Base-by-base conservation (phyloP, 1,140 invertebrate genomes). In the Gryon sp. region DNA sequence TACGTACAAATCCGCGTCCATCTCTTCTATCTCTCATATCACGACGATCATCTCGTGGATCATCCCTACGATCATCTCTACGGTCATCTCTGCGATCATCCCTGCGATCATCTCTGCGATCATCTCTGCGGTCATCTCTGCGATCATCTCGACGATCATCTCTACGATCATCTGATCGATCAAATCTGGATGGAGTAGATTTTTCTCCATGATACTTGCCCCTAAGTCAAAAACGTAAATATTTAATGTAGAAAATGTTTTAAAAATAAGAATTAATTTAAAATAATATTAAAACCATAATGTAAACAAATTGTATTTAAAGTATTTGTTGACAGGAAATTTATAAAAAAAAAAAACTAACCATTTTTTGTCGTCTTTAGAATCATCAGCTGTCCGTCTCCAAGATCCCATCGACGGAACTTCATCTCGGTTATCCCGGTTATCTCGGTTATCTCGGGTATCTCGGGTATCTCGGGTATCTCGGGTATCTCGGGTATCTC, bases 61-160 rank as follows among this genome's bases (percentile, higher is more conserved):
- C 36, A 32, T 32, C 28, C n/a, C 28, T 6, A 40, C 15, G 16
- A 40, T 40, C 36, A 18, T 40, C 36, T 40, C 36, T 40, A 19
- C 36, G 36, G 4, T 40, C 36, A 7, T 65, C 76, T 53, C 78
- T n/a, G n/a, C n/a, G n/a, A n/a, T n/a, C n/a, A n/a, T n/a, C 79
- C 38, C 86, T 82, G 19, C 86, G 86, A 11, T 70, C 75, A 15
- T 66, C 59, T 19, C 63, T 73, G 45, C 40, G 41, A 69, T 76
- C 74, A 0, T 77, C 62, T 8, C 38, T 9, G 2, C 28, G 45
- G 16, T 63, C 34, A n/a, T 55, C 48, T 15, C 43, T 26, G 9
- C 43, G 24, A 46, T 53, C 43, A 22, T 46, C 43, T 8, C 45
- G 14, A 2, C 26, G 19, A 20, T 45, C 40, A 11, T 57, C 53